A percentile compares a stretch with the other conserved stretches of the same genome.
phyloP scores from a whole-genome alignment of 2,113 vertebrate genomes.

The Calidris pygmaea region DNA sequence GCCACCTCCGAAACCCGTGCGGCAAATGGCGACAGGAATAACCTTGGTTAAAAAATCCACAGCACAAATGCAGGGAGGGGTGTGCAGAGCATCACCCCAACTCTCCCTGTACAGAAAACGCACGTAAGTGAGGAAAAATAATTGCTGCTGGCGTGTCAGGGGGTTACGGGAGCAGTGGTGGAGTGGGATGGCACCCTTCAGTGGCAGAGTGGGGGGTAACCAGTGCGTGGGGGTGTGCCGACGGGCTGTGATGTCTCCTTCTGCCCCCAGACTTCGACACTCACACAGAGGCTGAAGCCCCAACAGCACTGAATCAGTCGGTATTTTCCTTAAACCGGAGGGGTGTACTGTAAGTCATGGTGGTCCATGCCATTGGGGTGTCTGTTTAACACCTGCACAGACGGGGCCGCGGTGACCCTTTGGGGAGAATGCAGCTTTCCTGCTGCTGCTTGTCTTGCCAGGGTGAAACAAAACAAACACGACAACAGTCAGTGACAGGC shows the following conservation, averaged over 20 bases:
- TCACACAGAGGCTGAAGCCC: not conserved
- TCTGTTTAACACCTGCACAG: not conserved
- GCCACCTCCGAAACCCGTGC: not conserved
- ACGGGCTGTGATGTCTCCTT: not conserved
- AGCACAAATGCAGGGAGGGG: not conserved
- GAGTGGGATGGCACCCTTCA: not conserved
- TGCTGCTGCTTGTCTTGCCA: not conserved
- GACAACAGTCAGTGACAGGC: not conserved
- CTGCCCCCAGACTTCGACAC: not conserved
- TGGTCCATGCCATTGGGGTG: not conserved
- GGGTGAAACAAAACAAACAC: not conserved
- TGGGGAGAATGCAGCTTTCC: not conserved
- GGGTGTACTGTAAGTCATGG: not conserved
- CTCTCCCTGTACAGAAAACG: not conserved
- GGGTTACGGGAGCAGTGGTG: not conserved
- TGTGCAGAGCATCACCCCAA: not conserved
- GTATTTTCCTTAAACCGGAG: not conserved
- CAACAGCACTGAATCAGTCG: fast-evolving
- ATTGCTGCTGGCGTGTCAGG: not conserved
- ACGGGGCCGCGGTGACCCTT: fast-evolving
- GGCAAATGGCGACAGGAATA: not conserved
- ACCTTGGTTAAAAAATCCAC: not conserved
- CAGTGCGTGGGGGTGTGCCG: fast-evolving
- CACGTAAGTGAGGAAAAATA: not conserved
- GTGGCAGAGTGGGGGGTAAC: fast-evolving